These are phyloP conservation scores for Planococcus citri DNA, from an alignment of 1,140 invertebrate species.

Conservation along the genomic window DNA sequence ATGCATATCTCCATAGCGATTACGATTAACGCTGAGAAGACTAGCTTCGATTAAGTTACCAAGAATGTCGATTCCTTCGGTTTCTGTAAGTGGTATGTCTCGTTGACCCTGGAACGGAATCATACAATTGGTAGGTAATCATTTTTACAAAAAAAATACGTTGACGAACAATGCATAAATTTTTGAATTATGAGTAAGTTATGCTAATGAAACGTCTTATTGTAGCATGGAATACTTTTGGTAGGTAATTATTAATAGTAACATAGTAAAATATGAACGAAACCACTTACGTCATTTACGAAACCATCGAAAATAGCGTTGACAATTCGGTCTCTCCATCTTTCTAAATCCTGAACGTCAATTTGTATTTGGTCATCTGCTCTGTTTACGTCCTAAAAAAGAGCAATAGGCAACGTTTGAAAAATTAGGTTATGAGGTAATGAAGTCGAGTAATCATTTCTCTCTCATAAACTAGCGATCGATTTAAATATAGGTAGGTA, in stretches of 20 bases:
- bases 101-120: slow-evolving; percentile 26
- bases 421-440: too few species aligned
- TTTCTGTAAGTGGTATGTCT: slow-evolving; percentile 44
- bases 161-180: too few species aligned
- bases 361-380: slow-evolving; percentile 48
- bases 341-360: slow-evolving; percentile 54
- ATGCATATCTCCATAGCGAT: slow-evolving; percentile 57
- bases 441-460: too few species aligned
- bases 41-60: slow-evolving; percentile 68
- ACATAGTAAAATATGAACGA: too few species aligned
- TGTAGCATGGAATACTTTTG: background rate
- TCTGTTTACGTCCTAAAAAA: slow-evolving; percentile 44
- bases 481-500: too few species aligned
- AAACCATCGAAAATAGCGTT: slow-evolving; percentile 57
- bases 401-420: too few species aligned
- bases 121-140: background rate
- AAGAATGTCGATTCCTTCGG: slow-evolving; percentile 60
- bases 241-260: background rate
- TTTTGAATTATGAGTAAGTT: too few species aligned
- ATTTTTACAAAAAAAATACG: background rate
- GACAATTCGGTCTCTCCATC: slow-evolving; percentile 59
- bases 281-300: slow-evolving; percentile 31
- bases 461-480: too few species aligned
- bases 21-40: slow-evolving; percentile 50
- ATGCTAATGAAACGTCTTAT: slow-evolving; percentile 41